phyloP scores from a whole-genome alignment of 2,113 vertebrate genomes.

The Laticauda colubrina region DNA sequence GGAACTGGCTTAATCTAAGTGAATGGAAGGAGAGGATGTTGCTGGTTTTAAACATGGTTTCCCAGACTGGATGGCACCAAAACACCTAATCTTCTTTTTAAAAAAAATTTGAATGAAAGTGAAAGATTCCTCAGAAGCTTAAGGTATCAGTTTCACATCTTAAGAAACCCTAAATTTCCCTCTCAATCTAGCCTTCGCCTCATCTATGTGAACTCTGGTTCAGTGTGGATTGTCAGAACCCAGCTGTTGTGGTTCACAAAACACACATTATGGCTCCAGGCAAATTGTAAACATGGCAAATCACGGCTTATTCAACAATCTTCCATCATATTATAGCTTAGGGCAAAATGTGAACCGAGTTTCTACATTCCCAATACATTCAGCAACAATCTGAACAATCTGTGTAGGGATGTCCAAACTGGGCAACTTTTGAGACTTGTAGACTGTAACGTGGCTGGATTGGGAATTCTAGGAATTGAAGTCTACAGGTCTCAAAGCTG shows the following conservation, averaged over 20 bases:
- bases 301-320: neutral
- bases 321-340: neutral
- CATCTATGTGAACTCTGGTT: neutral
- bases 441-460: neutral
- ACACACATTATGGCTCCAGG: neutral
- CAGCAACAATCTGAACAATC: neutral
- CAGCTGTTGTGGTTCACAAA: neutral
- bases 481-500: neutral
- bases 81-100: neutral
- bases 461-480: neutral
- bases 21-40: neutral
- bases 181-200: neutral
- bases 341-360: neutral
- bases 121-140: neutral
- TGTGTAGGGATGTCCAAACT: neutral
- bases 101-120: neutral
- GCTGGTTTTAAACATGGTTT: neutral
- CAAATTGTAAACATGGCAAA: neutral
- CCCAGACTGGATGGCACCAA: neutral
- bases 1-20: neutral
- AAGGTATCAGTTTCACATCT: neutral
- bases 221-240: neutral
- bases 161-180: neutral
- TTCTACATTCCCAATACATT: neutral
- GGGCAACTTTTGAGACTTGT: neutral